Evolutionary conservation across 2,113 vertebrate genomes (phyloP).

Genomic region (Desmodus rotundus): DNA sequence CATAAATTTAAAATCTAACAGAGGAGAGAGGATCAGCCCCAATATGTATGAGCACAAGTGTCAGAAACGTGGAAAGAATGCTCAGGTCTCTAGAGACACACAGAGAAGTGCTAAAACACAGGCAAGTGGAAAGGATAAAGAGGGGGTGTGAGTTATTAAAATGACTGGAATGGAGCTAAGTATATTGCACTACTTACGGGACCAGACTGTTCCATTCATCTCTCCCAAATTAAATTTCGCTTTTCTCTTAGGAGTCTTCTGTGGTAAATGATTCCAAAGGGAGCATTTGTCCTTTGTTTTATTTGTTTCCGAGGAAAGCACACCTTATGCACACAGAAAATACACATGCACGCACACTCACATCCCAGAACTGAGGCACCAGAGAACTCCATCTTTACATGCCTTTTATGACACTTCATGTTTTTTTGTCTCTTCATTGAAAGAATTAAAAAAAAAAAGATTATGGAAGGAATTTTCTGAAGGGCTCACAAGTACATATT

Average conservation of each 20-base stretch:
- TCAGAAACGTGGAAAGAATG: slow-evolving; percentile 61
- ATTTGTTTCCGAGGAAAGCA: slow-evolving; percentile 58
- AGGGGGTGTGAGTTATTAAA: slow-evolving; percentile 60
- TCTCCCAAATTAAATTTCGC: slow-evolving; percentile 67
- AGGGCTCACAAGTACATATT: not conserved
- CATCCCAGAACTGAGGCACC: not conserved
- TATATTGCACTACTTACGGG: slow-evolving; percentile 40
- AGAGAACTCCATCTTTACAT: not conserved
- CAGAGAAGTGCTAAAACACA: slow-evolving; percentile 55
- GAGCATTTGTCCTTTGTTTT: slow-evolving; percentile 58
- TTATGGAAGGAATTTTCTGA: slow-evolving; percentile 36
- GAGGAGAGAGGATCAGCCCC: slow-evolving; percentile 27
- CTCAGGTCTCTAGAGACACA: slow-evolving; percentile 28
- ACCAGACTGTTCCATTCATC: slow-evolving; percentile 53
- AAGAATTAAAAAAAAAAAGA: not conserved
- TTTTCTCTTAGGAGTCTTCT: slow-evolving; percentile 45
- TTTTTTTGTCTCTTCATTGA: not conserved
- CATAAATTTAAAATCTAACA: slow-evolving; percentile 62
- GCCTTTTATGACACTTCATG: not conserved
- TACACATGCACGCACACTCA: not conserved
- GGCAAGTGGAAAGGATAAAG: slow-evolving; percentile 35
- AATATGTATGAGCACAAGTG: slow-evolving; percentile 33
- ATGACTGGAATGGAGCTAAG: slow-evolving; percentile 43
- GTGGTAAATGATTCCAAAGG: slow-evolving; percentile 48
- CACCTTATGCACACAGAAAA: not conserved